Evolutionary conservation across 2,113 vertebrate species (phyloP).

Genomic region (Otocyon megalotis): DNA sequence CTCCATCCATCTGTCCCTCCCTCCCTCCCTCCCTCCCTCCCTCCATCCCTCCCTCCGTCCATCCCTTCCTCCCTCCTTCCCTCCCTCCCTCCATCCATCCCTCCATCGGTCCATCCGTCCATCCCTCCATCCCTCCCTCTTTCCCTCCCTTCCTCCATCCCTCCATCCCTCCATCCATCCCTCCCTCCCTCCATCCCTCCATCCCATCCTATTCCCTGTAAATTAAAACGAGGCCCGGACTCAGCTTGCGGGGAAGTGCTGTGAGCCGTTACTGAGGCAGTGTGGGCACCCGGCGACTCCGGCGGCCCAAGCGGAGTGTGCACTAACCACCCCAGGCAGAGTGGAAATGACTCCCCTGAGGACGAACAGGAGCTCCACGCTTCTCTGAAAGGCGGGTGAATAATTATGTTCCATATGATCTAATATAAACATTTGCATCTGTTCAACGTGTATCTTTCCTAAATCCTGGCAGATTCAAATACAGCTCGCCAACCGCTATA

Average conservation of each 20-base stretch:
- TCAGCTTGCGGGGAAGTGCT: background rate
- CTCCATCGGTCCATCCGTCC: no score
- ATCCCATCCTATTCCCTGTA: background rate
- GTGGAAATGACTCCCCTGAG: constrained; percentile 14
- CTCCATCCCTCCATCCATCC: background rate
- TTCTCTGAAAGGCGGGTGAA: constrained; percentile 61
- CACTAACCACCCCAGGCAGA: background rate
- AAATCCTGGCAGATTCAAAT: constrained; percentile 73
- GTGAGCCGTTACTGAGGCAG: background rate
- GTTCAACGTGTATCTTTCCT: constrained; percentile 73
- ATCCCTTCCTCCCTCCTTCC: no score
- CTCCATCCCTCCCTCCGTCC: no score
- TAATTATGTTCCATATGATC: constrained; percentile 73
- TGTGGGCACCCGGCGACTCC: background rate
- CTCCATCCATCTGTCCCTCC: no score
- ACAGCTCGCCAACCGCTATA: constrained; percentile 49
- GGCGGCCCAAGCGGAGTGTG: background rate
- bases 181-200: no score
- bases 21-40: no score
- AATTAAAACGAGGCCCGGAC: background rate
- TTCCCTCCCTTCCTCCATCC: no score
- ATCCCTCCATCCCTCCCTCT: no score
- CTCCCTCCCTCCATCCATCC: no score
- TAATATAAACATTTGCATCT: constrained; percentile 80
- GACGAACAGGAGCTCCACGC: background rate